Evolutionary conservation across 1,140 invertebrate genomes (phyloP).

Genomic region (Hormaphis cornu): DNA sequence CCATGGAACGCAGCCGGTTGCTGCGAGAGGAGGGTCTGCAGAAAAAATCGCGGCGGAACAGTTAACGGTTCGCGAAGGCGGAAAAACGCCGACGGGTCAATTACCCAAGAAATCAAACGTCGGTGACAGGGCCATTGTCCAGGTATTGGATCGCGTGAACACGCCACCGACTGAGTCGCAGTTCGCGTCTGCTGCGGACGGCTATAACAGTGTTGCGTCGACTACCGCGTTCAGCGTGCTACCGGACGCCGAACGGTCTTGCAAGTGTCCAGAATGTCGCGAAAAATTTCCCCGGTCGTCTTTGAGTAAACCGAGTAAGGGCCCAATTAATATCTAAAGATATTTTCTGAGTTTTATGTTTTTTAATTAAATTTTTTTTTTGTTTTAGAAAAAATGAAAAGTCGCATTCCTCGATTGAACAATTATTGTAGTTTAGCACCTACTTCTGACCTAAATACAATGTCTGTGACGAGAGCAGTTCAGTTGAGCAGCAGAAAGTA

Average conservation of each 20-base stretch:
- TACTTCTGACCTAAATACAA: slow-evolving; percentile 35
- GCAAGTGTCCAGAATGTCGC: not conserved
- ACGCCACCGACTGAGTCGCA: not conserved
- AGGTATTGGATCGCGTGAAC: slow-evolving; percentile 16
- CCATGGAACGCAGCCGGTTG: too few relatives aligned
- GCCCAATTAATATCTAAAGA: not conserved
- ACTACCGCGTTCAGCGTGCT: slow-evolving; percentile 1
- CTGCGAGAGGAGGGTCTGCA: not conserved
- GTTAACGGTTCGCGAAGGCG: not conserved
- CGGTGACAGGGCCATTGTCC: not conserved
- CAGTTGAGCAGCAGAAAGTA: slow-evolving; percentile 45
- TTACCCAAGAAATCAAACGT: too few relatives aligned
- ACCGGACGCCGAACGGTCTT: not conserved
- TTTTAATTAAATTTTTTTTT: not conserved
- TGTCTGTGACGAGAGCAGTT: slow-evolving; percentile 46
- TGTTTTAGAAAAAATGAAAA: slow-evolving; percentile 25
- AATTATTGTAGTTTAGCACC: slow-evolving; percentile 15
- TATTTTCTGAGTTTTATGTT: not conserved
- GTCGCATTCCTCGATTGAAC: slow-evolving; percentile 19
- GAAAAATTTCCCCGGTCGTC: not conserved
- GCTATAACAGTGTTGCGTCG: not conserved
- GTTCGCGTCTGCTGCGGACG: not conserved
- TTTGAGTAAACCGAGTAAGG: not conserved
- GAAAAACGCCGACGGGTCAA: not conserved
- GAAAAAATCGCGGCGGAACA: not conserved